phyloP scores from a whole-genome alignment of 2,888 invertebrate species.

The Acanthopleura granulata region DNA sequence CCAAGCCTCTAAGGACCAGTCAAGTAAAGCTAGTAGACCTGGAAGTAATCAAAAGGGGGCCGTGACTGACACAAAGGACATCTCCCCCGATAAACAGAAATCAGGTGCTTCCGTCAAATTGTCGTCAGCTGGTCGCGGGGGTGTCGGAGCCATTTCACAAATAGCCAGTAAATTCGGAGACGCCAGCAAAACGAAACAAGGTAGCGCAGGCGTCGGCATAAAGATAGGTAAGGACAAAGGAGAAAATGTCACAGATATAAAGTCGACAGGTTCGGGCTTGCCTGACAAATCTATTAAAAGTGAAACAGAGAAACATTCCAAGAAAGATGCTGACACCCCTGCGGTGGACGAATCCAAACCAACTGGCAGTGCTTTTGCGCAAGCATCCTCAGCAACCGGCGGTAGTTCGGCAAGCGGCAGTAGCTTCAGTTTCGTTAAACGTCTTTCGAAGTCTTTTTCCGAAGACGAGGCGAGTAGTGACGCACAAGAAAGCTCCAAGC shows the following conservation, averaged over 20 bases:
- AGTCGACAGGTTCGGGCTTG: neutral
- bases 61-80: neutral
- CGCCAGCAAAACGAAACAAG: neutral
- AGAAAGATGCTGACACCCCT: constrained; percentile 3
- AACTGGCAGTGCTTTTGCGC: neutral
- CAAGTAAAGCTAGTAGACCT: neutral
- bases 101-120: neutral
- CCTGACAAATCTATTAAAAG: neutral
- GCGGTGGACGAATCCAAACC: constrained; percentile 12
- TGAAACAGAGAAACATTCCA: constrained; percentile 13
- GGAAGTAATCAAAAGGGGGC: neutral
- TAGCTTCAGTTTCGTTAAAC: constrained; percentile 20
- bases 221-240: neutral
- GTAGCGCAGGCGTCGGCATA: neutral
- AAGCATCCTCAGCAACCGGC: neutral
- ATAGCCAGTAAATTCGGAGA: constrained; percentile 14
- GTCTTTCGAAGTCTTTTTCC: constrained; percentile 17
- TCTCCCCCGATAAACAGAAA: no score
- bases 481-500: constrained; percentile 11
- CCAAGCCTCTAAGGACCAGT: neutral
- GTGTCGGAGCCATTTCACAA: neutral
- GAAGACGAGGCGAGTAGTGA: constrained; percentile 16
- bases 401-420: neutral
- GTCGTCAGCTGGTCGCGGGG: neutral
- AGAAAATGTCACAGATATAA: neutral